Percentiles rank a stretch among this genome's conserved stretches.
Conservation (phyloP, 2,888 invertebrate genomes). For the Leptinotarsa haldemani region DNA sequence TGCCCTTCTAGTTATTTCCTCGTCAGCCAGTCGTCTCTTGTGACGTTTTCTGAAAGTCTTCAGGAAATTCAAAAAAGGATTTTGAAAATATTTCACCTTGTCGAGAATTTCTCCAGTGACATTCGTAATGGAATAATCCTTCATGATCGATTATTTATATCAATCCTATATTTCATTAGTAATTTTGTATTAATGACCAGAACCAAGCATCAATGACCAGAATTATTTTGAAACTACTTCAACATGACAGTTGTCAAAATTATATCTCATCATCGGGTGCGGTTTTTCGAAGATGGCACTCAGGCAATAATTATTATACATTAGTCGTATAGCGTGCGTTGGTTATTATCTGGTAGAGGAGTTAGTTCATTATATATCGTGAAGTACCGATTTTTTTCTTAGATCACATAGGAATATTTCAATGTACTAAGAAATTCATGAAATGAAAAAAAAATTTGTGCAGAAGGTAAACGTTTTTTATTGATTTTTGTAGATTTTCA, state of each 20-base stretch:
- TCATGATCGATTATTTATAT: background rate
- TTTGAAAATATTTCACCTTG: constrained; percentile 32
- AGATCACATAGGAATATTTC: no score
- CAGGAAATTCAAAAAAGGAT: constrained; percentile 52
- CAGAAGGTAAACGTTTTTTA: no score
- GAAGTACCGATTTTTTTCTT: no score
- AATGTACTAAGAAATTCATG: no score
- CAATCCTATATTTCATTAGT: background rate
- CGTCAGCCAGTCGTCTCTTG: constrained; percentile 37
- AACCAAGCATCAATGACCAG: background rate
- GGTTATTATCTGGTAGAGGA: no score
- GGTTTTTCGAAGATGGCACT: no score
- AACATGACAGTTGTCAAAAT: constrained; percentile 4
- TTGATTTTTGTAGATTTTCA: no score
- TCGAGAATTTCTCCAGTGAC: background rate
- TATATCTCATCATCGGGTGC: background rate
- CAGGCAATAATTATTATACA: no score
- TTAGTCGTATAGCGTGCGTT: no score
- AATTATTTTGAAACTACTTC: background rate
- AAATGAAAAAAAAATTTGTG: no score
- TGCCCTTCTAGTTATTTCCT: constrained; percentile 42
- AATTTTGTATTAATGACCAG: no score
- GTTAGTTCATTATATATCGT: no score
- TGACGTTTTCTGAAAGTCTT: constrained; percentile 47
- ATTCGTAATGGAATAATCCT: background rate